Percentiles rank a stretch among this genome's conserved stretches.
These are phyloP conservation scores for Uromys caudimaculatus DNA, from an alignment of 2,797 vertebrate species.

Conservation along the genomic window DNA sequence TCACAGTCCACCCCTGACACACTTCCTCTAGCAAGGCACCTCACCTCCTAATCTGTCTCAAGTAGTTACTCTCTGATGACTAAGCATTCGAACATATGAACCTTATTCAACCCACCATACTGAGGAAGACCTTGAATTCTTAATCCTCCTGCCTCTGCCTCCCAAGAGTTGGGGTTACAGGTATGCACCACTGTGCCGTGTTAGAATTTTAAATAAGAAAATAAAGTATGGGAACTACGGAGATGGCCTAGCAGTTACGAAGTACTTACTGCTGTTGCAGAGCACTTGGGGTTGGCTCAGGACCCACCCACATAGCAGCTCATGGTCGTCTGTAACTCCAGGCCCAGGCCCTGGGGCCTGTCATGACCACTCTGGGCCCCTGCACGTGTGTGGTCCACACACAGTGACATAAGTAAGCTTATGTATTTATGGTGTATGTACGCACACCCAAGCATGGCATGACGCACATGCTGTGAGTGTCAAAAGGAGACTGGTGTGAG, in stretches of 20 bases:
- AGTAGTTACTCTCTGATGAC: not conserved
- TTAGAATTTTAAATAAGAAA: not conserved
- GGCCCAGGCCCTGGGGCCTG: not conserved
- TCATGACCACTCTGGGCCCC: not conserved
- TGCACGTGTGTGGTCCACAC: not conserved
- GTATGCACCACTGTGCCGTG: not conserved
- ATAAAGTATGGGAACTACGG: not conserved
- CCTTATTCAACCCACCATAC: not conserved
- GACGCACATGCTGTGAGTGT: not conserved
- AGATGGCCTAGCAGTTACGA: not conserved
- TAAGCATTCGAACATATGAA: not conserved
- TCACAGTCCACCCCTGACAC: not conserved
- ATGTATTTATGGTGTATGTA: not conserved
- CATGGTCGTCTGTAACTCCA: not conserved
- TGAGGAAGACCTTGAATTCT: not conserved
- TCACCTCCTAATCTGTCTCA: not conserved
- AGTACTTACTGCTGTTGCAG: not conserved
- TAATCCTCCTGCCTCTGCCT: not conserved
- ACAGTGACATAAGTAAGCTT: not conserved
- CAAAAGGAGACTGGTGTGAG: not conserved
- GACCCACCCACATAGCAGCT: no score
- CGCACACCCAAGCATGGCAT: not conserved
- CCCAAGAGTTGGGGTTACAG: not conserved
- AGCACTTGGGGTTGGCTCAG: not conserved
- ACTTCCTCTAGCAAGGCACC: not conserved